Conservation (phyloP, 2,797 vertebrate species). For the Amblyopsis hoosieri region DNA sequence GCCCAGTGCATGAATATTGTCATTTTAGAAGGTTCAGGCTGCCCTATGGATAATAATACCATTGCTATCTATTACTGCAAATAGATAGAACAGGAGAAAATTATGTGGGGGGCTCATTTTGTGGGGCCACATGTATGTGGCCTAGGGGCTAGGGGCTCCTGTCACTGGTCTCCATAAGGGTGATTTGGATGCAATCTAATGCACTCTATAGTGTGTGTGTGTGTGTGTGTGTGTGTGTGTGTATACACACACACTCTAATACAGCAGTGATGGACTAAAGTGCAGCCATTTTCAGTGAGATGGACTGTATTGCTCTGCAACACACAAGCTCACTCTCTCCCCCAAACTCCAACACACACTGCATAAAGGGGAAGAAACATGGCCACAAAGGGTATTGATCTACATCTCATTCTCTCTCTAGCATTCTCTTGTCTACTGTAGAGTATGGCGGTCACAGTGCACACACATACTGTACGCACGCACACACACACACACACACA, state of each 20-base stretch:
- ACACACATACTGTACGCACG: conserved; percentile 28
- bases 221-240: conserved; percentile 23
- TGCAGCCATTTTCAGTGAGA: conserved; percentile 58
- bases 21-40: conserved; percentile 13
- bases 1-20: conserved; percentile 7
- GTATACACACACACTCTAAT: conserved; percentile 57
- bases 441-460: conserved; percentile 29
- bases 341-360: conserved; percentile 8
- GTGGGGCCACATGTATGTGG: conserved; percentile 33
- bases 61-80: conserved; percentile 22
- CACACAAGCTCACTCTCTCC: conserved; percentile 14
- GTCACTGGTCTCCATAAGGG: conserved; percentile 55
- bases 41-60: conserved; percentile 16
- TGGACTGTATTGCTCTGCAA: conserved; percentile 51
- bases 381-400: conserved; percentile 60
- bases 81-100: conserved; percentile 26
- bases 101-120: conserved; percentile 41
- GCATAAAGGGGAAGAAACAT: conserved; percentile 41
- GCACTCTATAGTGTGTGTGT: conserved; percentile 38
- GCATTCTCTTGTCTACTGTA: conserved; percentile 27
- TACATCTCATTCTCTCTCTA: conserved; percentile 58
- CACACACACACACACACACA: conserved; percentile 5
- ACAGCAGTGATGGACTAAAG: conserved; percentile 58
- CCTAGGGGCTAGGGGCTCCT: conserved; percentile 35
- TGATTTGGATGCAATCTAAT: conserved; percentile 64